These are phyloP conservation scores for Tricholauxania praeusta DNA, from an alignment of 2,888 invertebrate genomes.

Conservation along the genomic window DNA sequence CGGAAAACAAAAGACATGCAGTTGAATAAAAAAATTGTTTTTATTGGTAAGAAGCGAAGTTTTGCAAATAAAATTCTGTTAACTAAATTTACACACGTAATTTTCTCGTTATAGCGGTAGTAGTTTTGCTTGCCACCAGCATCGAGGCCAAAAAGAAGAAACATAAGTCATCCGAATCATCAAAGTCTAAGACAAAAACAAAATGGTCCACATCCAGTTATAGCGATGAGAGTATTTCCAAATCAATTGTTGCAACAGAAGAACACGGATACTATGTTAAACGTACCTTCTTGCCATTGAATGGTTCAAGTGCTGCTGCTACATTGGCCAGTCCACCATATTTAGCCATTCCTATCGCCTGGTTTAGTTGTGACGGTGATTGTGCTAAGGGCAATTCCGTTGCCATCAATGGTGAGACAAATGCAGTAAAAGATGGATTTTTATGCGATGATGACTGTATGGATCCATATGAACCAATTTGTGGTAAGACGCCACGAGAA, in stretches of 20 bases:
- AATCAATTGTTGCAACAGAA: constrained; percentile 56
- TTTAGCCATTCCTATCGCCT: constrained; percentile 60
- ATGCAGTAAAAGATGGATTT: constrained; percentile 56
- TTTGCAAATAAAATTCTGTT: neutral
- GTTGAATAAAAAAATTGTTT: constrained; percentile 2
- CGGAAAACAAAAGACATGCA: constrained; percentile 5
- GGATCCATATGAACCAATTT: constrained; percentile 58
- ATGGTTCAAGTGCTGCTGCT: constrained; percentile 14
- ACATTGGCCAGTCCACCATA: constrained; percentile 56
- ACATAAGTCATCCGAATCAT: constrained; percentile 47
- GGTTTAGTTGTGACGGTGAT: constrained; percentile 52
- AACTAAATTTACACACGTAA: constrained; percentile 1
- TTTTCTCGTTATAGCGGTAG: neutral
- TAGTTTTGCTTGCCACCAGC: constrained; percentile 49
- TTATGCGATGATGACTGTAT: constrained; percentile 61
- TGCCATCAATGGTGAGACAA: constrained; percentile 53
- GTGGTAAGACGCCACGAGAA: constrained; percentile 56
- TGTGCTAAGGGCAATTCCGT: constrained; percentile 53
- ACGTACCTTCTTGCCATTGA: constrained; percentile 55
- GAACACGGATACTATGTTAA: constrained; percentile 63
- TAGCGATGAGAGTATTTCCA: constrained; percentile 44
- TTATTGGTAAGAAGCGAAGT: constrained; percentile 11
- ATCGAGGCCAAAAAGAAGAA: constrained; percentile 56
- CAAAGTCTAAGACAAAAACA: constrained; percentile 59
- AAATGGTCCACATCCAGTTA: constrained; percentile 61